A percentile compares a stretch with the other conserved stretches of the same genome.
These are phyloP conservation scores for Mastacembelus armatus DNA, from an alignment of 2,797 vertebrate species.

Conservation along the genomic window DNA sequence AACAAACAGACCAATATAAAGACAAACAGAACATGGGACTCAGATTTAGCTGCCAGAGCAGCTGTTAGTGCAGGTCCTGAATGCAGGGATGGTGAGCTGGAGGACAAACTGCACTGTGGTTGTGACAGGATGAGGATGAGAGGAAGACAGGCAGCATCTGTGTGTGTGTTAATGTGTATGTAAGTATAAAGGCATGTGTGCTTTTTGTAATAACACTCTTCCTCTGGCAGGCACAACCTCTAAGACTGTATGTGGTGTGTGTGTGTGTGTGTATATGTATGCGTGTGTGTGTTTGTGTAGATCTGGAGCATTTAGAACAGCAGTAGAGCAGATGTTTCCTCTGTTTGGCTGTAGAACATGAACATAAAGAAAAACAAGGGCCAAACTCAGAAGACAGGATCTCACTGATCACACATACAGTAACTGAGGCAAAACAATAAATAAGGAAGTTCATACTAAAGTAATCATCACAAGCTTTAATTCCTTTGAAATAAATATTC, in stretches of 20 bases:
- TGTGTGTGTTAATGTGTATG: constrained; percentile 25
- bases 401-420: constrained; percentile 34
- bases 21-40: constrained; percentile 17
- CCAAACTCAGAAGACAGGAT: constrained; percentile 35
- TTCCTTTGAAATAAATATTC: background rate
- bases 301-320: constrained; percentile 75
- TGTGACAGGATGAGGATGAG: constrained; percentile 69
- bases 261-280: constrained; percentile 35
- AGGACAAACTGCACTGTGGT: constrained; percentile 49
- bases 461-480: background rate
- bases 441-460: background rate
- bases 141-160: constrained; percentile 58
- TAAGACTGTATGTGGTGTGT: constrained; percentile 39
- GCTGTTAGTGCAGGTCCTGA: constrained; percentile 50
- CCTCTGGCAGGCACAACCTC: constrained; percentile 61
- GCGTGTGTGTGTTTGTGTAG: constrained; percentile 52
- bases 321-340: constrained; percentile 90
- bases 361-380: constrained; percentile 60
- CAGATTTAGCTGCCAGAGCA: constrained; percentile 44
- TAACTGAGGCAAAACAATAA: constrained; percentile 11
- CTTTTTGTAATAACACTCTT: constrained; percentile 61
- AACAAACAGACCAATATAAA: constrained; percentile 16
- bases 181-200: constrained; percentile 45
- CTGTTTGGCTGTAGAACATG: constrained; percentile 76
- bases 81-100: constrained; percentile 25